Conservation (phyloP, 2,888 invertebrate genomes). For the Cosmia trapezina region DNA sequence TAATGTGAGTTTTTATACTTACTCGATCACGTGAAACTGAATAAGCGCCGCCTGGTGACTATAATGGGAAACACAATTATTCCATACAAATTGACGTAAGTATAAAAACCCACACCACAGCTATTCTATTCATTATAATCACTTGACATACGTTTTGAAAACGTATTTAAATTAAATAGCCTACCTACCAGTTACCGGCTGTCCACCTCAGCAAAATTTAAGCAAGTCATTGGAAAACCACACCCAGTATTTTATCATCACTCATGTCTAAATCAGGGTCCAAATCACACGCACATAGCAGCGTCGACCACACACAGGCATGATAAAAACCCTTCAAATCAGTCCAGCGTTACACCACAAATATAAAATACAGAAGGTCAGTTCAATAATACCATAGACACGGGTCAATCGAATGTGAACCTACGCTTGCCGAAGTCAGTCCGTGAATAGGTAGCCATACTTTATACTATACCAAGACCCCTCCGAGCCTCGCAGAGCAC, state of each 20-base stretch:
- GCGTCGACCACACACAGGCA: constrained; percentile 5
- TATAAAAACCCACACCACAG: too few relatives aligned
- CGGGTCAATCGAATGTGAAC: not conserved
- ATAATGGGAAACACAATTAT: too few relatives aligned
- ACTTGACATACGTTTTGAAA: not conserved
- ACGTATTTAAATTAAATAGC: not conserved
- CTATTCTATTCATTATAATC: too few relatives aligned
- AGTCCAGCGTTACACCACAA: constrained; percentile 14
- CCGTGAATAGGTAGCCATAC: not conserved
- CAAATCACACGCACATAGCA: constrained; percentile 23
- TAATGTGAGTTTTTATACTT: too few relatives aligned
- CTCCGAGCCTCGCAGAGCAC: not conserved
- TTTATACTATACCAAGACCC: not conserved
- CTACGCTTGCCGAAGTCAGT: not conserved
- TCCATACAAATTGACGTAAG: too few relatives aligned
- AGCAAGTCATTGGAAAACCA: not conserved
- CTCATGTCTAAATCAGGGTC: constrained; percentile 35
- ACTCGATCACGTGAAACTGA: too few relatives aligned
- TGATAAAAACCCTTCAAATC: constrained; percentile 41
- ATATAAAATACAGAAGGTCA: constrained; percentile 5
- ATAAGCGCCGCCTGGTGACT: too few relatives aligned
- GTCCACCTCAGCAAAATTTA: not conserved
- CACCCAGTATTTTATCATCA: constrained; percentile 14
- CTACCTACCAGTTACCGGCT: too few relatives aligned
- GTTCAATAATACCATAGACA: not conserved